These are phyloP conservation scores for Drosophila truncata DNA, from an alignment of 1,140 invertebrate genomes.

Conservation along the genomic window DNA sequence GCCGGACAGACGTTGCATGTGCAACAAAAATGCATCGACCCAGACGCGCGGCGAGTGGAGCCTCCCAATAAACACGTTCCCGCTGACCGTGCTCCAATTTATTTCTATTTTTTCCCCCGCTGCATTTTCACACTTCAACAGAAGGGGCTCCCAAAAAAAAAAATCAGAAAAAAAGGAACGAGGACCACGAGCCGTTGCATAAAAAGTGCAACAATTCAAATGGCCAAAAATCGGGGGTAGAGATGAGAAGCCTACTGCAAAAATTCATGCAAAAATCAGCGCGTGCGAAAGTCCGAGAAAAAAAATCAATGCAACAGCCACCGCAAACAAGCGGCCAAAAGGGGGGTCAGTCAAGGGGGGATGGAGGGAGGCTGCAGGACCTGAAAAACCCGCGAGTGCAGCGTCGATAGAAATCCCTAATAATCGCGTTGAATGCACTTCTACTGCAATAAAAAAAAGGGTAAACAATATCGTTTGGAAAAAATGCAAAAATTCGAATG, in stretches of 20 bases:
- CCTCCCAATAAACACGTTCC: slow-evolving; percentile 53
- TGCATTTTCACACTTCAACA: slow-evolving; percentile 81
- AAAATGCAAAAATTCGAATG: slow-evolving; percentile 74
- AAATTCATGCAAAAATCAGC: slow-evolving; percentile 78
- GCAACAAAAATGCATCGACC: slow-evolving; percentile 78
- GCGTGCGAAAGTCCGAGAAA: slow-evolving; percentile 43
- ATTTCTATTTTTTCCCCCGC: slow-evolving; percentile 51
- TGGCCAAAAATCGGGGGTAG: slow-evolving; percentile 48
- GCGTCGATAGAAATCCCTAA: slow-evolving; percentile 81
- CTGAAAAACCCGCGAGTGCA: slow-evolving; percentile 54
- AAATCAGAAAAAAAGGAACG: not conserved
- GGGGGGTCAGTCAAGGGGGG: not conserved
- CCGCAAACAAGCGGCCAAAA: slow-evolving; percentile 70
- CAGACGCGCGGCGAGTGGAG: slow-evolving; percentile 21
- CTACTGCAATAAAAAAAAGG: slow-evolving; percentile 14
- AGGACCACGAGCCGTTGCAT: slow-evolving; percentile 61
- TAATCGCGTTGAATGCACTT: slow-evolving; percentile 81
- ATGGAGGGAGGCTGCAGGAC: not conserved
- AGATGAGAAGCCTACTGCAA: slow-evolving; percentile 63
- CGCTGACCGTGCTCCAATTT: slow-evolving; percentile 47
- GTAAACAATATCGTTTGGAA: slow-evolving; percentile 37
- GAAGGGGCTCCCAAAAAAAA: slow-evolving; percentile 13
- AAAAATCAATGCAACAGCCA: slow-evolving; percentile 68
- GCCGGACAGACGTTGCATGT: slow-evolving; percentile 58
- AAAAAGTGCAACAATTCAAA: slow-evolving; percentile 83